Base-by-base conservation (phyloP, 2,113 vertebrate genomes). In the Oryzias woworae region DNA sequence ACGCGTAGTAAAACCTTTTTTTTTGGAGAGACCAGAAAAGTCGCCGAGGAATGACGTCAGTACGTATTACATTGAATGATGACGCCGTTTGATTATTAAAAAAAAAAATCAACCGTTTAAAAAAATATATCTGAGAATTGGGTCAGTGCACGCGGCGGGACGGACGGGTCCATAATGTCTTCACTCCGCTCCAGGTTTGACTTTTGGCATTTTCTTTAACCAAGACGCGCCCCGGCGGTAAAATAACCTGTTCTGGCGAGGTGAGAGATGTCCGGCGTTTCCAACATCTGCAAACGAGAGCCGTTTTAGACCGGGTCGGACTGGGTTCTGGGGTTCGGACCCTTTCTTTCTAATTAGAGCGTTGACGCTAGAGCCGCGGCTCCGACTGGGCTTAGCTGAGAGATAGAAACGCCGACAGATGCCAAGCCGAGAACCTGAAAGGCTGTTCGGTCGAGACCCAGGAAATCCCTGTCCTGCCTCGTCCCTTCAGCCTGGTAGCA, bases 11-110 rank as follows among this genome's bases (percentile, higher is more conserved):
- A 3, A 16, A 2, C 17, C 26, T 61, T 52, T 63, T 52, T 63
- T 58, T 48, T 68, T 13, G 41, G 56, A 66, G 59, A 24, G 13
- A 7, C 62, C 22, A 14, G 7, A 44, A 49, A 66, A 85, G 91
- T 93, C 91, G 91, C 92, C 58, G 77, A 50, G 61, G 83, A 87
- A 91, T 93, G 92, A 93, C 91, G 92, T 89, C 80, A 91, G 45
- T 57, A 80, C 88, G 90, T 85, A 88, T 80, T 79, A 72, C 86
- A 91, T 79, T 87, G 85, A 91, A 85, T 79, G 85, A 88, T 89
- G 90, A 92, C 90, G 91, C 90, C 71, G 81, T 77, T 85, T 86
- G 88, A 87, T 88, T 82, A 87, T 90, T 86, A 88, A 89, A 89
- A 87, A 85, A 83, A 83, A 84, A 84, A 87, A 86, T 69, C 82